Base-by-base conservation (phyloP, 2,888 invertebrate species). In the Stenichneumon culpator region DNA sequence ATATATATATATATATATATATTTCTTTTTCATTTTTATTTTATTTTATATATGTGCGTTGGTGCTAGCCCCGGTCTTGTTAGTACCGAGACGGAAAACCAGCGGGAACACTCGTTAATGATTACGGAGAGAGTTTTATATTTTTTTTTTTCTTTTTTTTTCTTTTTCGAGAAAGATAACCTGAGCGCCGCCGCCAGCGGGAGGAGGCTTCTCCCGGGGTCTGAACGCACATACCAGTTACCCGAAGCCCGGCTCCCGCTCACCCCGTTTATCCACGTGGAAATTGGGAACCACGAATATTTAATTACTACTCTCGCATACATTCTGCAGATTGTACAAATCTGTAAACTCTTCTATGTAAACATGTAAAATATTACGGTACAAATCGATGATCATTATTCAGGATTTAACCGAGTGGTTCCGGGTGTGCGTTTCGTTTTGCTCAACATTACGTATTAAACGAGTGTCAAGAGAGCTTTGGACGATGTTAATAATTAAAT, bases 101-200 rank as follows among this genome's bases (percentile, higher is more conserved):
- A 79, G 81, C 86, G 82, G 84, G 86, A 84, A 87, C 83, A 86
- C 86, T 79, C 84, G 84, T 85, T 87, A 87, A 87, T 85, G 85
- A 87, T 84, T 84, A 81, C 84, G 79, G 79, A 75, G 78, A 80
- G 83, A 84, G 86, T 78, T 80, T 82, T 74, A 82, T 39, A 39
- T 39, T 2, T 39, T 11, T 32, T 4, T 32, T 63, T 57, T 81
- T 50, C 74, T 84, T 84, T 63, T 81, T 67, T 70, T 16, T 67
- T 82, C 63, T 68, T 63, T 67, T 36, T 19, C 73, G 73, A 65
- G 52, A 79, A 68, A 79, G 39, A 73, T 39, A 83, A 78, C 36
- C 54, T 32, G 84, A 84, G 84, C 65, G 74, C 84, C 57, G 80
- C 44, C 67, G 78, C 63, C 75, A 67, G 67, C 52, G 83, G 86